Conservation (phyloP, 2,797 vertebrate species). For the Typhlichthys subterraneus region DNA sequence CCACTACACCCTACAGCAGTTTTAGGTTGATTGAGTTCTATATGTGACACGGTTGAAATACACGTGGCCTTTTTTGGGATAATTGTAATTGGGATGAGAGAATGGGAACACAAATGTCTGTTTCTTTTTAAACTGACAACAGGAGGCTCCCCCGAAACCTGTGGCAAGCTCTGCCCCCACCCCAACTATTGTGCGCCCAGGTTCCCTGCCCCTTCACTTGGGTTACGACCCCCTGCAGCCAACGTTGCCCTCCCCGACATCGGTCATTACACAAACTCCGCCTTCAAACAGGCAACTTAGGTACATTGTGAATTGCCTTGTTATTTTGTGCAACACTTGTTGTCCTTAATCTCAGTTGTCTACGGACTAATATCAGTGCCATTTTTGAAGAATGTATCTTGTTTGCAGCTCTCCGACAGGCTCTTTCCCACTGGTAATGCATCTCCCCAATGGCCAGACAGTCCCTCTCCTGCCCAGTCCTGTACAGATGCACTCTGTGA, state of each 20-base stretch:
- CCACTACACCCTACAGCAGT: no score
- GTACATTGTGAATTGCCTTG: slow-evolving; percentile 70
- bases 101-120: no score
- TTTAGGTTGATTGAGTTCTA: no score
- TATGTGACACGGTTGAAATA: no score
- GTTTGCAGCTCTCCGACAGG: slow-evolving; percentile 86
- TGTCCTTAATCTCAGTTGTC: slow-evolving; percentile 14
- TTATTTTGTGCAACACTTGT: slow-evolving; percentile 2
- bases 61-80: no score
- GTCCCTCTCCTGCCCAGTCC: slow-evolving; percentile 91
- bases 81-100: no score
- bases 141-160: slow-evolving; percentile 85
- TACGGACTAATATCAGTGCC: slow-evolving; percentile 3
- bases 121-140: slow-evolving; percentile 27
- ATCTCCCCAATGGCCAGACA: slow-evolving; percentile 92
- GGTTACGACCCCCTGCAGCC: slow-evolving; percentile 89
- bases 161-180: slow-evolving; percentile 86
- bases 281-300: slow-evolving; percentile 92
- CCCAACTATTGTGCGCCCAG: slow-evolving; percentile 93
- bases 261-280: slow-evolving; percentile 96
- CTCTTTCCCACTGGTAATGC: slow-evolving; percentile 90
- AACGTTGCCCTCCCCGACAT: slow-evolving; percentile 95
- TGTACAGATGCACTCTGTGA: slow-evolving; percentile 93
- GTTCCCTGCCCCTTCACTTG: slow-evolving; percentile 91
- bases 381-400: slow-evolving; percentile 11